Evolutionary conservation across 2,797 vertebrate species (phyloP), one percentile per base, ranked within the genome.

Genomic region (Typhlichthys eigenmanni): DNA sequence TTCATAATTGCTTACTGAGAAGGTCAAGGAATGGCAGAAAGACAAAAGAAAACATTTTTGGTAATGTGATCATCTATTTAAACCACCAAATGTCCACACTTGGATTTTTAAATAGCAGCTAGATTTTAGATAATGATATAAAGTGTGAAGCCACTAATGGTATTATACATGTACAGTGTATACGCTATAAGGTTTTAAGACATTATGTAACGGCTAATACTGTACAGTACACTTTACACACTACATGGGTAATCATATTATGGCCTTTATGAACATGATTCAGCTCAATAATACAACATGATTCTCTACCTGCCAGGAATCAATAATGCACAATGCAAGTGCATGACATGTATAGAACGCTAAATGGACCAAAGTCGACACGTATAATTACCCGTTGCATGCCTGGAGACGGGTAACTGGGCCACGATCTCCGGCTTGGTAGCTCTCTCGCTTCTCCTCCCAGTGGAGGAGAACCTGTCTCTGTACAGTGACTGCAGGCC

Each of bases 401-500:
- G 64, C 66, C 62, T 80, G 16, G 13, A 66, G 69, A 62, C 51
- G 54, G 47, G 69, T 56, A 68, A 63, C 62, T 76, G 62, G 56
- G 75, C 71, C 14, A 0, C 32, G 59, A 78, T 69, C 71, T 48
- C 19, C 9, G 34, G 71, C 68, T 72, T 57, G 43, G 63, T 76
- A 69, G 60, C 75, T 75, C 69, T 75, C 64, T 69, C 60, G 62
- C 74, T 78, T 72, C 63, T 58, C 65, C 56, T 83, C 81, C 72
- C 72, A 71, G 73, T 62, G 72, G 78, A 85, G 60, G 60, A 14
- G 24, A 73, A 60, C 66, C 72, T 72, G 75, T 72, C 69, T 72
- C 74, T 74, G 72, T 64, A 78, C 71, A 12, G 68, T 79, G 72
- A 73, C 85, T 84, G 75, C 60, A 68, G 78, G 85, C 75, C 70